Evolutionary conservation across 2,797 vertebrate genomes (phyloP).

Genomic region (Dallia pectoralis): DNA sequence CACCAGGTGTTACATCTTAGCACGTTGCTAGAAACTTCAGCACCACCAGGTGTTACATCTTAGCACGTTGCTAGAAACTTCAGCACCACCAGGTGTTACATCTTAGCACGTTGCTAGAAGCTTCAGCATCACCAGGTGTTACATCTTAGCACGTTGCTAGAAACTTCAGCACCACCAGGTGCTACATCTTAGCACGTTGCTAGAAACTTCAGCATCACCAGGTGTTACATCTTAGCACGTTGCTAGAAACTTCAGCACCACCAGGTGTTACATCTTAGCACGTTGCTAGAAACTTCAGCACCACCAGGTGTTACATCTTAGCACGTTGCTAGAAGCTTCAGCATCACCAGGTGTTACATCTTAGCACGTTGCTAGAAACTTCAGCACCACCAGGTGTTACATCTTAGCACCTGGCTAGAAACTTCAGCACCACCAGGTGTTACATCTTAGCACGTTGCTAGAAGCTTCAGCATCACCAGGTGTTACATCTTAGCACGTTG

Average conservation of each 20-base stretch:
- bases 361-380: conserved; percentile 15
- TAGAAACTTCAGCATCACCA: conserved; percentile 12
- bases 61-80: conserved; percentile 8
- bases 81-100: conserved; percentile 18
- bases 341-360: conserved; percentile 19
- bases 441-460: conserved; percentile 17
- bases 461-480: conserved; percentile 11
- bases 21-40: conserved; percentile 5
- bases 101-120: conserved; percentile 17
- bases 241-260: neutral
- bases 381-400: conserved; percentile 18
- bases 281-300: conserved; percentile 3
- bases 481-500: conserved; percentile 18
- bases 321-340: conserved; percentile 2
- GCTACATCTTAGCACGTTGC: conserved; percentile 20
- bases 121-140: conserved; percentile 16
- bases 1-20: conserved; percentile 24
- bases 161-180: conserved; percentile 7
- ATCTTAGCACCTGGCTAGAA: conserved; percentile 16
- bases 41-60: conserved; percentile 23
- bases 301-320: conserved; percentile 25
- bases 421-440: conserved; percentile 14
- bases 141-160: conserved; percentile 18
- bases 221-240: conserved; percentile 17
- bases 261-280: conserved; percentile 26